Percentiles rank a stretch among this genome's conserved stretches.
These are phyloP conservation scores for Melanostoma mellinum DNA, from an alignment of 2,888 invertebrate genomes.

Conservation along the genomic window DNA sequence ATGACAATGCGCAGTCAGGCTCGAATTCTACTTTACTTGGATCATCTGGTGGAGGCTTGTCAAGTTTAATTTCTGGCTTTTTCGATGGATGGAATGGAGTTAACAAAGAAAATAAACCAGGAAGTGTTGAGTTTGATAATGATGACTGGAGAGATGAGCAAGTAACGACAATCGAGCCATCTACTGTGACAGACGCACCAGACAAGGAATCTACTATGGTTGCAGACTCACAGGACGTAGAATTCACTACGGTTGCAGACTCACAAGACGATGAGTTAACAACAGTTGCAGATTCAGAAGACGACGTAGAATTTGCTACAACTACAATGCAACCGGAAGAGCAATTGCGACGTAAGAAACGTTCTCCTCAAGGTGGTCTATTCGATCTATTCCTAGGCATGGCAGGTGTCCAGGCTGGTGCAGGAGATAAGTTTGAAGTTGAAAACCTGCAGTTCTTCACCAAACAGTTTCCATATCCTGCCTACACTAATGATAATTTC, in stretches of 20 bases:
- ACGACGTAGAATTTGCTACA: neutral
- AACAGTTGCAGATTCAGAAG: neutral
- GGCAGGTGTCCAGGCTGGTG: constrained; percentile 49
- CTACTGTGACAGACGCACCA: neutral
- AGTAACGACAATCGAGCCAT: constrained; percentile 29
- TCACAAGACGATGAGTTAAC: constrained; percentile 14
- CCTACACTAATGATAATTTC: constrained; percentile 88
- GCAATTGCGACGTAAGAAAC: constrained; percentile 75
- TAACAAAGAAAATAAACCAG: constrained; percentile 13
- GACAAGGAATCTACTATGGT: constrained; percentile 12
- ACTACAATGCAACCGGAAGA: constrained; percentile 34
- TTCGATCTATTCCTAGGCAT: constrained; percentile 75
- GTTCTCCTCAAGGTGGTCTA: constrained; percentile 76
- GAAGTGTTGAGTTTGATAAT: neutral
- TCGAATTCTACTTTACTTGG: constrained; percentile 22
- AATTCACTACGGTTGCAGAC: constrained; percentile 11
- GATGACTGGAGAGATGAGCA: constrained; percentile 24
- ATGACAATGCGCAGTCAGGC: constrained; percentile 31
- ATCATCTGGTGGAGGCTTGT: constrained; percentile 8
- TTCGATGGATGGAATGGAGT: constrained; percentile 57
- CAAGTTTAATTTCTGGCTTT: constrained; percentile 41
- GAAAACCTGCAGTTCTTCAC: constrained; percentile 86
- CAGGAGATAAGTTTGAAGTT: constrained; percentile 74
- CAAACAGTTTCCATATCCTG: constrained; percentile 92
- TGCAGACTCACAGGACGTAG: neutral